Evolutionary conservation across 2,888 invertebrate species (phyloP).

Genomic region (Trissoscelio sp.): DNA sequence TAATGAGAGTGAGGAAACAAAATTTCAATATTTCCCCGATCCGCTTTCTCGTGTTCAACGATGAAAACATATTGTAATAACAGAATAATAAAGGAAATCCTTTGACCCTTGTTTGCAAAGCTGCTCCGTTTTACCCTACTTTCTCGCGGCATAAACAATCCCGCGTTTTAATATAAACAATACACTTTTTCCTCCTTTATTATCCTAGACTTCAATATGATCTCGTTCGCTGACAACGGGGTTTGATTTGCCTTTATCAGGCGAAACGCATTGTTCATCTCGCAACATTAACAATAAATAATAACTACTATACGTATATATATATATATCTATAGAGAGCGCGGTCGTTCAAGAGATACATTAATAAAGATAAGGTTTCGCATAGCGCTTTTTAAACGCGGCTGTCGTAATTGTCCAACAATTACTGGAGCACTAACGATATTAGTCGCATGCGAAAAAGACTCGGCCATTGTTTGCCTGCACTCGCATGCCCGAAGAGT

Average conservation of each 20-base stretch:
- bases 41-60: neutral
- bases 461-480: slow-evolving; percentile 75
- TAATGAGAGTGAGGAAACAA: neutral
- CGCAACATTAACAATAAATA: slow-evolving; percentile 51
- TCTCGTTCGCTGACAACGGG: slow-evolving; percentile 43
- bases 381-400: slow-evolving; percentile 57
- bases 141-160: slow-evolving; percentile 35
- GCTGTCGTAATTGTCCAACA: slow-evolving; percentile 76
- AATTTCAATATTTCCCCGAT: slow-evolving; percentile 3
- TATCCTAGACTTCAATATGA: slow-evolving; percentile 33
- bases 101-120: slow-evolving; percentile 24
- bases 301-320: slow-evolving; percentile 37
- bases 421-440: slow-evolving; percentile 76
- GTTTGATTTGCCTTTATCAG: slow-evolving; percentile 57
- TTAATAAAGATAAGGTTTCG: slow-evolving; percentile 74
- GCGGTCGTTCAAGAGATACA: slow-evolving; percentile 68
- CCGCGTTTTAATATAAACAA: slow-evolving; percentile 43
- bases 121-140: slow-evolving; percentile 15
- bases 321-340: slow-evolving; percentile 1
- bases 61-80: slow-evolving; percentile 8
- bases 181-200: slow-evolving; percentile 36
- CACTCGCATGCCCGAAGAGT: slow-evolving; percentile 48
- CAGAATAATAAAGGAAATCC: slow-evolving; percentile 16
- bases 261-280: slow-evolving; percentile 54
- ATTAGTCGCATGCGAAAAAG: slow-evolving; percentile 78